Evolutionary conservation across 2,888 invertebrate species (phyloP).

Genomic region (Candidula unifasciata): DNA sequence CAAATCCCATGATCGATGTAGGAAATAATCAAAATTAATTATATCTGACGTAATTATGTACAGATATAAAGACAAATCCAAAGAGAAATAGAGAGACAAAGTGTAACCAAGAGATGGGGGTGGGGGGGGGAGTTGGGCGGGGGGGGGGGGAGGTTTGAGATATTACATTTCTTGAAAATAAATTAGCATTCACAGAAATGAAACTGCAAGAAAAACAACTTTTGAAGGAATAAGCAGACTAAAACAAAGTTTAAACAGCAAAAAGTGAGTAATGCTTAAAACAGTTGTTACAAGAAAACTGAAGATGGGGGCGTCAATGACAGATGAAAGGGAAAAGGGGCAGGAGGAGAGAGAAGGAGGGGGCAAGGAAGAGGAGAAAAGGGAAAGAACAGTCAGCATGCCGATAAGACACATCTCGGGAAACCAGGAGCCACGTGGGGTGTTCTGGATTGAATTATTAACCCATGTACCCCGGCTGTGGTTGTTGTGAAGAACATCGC

Average conservation of each 20-base stretch:
- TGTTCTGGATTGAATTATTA: constrained; percentile 11
- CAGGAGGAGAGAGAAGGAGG: neutral
- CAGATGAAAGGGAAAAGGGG: neutral
- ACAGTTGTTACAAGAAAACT: neutral
- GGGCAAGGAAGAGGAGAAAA: neutral
- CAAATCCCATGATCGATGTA: too few relatives aligned
- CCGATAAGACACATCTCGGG: neutral
- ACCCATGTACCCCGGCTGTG: constrained; percentile 15
- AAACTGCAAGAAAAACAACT: neutral
- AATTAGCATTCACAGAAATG: neutral
- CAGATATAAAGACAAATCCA: too few relatives aligned
- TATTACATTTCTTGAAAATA: too few relatives aligned
- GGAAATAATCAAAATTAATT: too few relatives aligned
- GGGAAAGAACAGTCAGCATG: neutral
- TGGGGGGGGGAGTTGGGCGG: too few relatives aligned
- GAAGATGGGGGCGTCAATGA: neutral
- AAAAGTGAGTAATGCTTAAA: neutral
- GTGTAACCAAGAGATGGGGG: too few relatives aligned
- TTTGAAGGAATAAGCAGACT: neutral
- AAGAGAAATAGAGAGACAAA: too few relatives aligned
- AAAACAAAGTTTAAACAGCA: neutral
- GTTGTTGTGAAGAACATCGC: constrained; percentile 26
- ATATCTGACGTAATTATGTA: too few relatives aligned
- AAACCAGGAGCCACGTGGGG: constrained; percentile 15
- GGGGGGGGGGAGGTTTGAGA: too few relatives aligned